A percentile compares a stretch with the other conserved stretches of the same genome.
Conservation (phyloP, 2,797 vertebrate genomes). For the Sciaenops ocellatus region DNA sequence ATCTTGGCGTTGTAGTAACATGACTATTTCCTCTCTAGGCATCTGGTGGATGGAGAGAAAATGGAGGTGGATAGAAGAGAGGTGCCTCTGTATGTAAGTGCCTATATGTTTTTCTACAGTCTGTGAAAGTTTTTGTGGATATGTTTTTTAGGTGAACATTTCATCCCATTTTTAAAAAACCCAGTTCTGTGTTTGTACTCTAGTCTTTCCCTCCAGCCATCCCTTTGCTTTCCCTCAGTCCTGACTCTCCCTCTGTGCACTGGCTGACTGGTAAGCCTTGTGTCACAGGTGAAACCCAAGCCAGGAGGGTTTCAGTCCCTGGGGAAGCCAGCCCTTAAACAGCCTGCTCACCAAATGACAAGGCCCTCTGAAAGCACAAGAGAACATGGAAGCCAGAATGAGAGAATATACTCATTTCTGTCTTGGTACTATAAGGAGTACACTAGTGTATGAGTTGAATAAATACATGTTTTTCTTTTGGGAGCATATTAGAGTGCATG, state of each 20-base stretch:
- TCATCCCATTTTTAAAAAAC: conserved; percentile 15
- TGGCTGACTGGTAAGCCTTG: conserved; percentile 51
- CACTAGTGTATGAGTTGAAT: conserved; percentile 3
- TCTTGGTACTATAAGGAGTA: conserved; percentile 1
- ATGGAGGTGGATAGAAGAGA: conserved; percentile 90
- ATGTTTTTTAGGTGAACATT: neutral
- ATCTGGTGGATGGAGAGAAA: conserved; percentile 84
- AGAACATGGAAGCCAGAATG: conserved; percentile 8
- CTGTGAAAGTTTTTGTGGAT: conserved; percentile 12
- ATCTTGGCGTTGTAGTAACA: conserved; percentile 27
- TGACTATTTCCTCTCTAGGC: conserved; percentile 62
- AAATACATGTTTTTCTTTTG: conserved; percentile 34
- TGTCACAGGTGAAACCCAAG: conserved; percentile 72
- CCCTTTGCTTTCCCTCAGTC: conserved; percentile 13
- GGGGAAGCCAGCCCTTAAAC: conserved; percentile 58
- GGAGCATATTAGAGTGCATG: conserved; percentile 1
- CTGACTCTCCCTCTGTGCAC: conserved; percentile 22
- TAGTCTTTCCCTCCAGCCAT: neutral
- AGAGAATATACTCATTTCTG: conserved; percentile 33
- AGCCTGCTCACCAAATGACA: conserved; percentile 60
- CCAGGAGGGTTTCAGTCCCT: conserved; percentile 64
- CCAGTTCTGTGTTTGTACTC: conserved; percentile 14
- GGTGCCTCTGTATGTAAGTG: conserved; percentile 91
- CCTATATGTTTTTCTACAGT: neutral
- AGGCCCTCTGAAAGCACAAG: conserved; percentile 39